Evolutionary conservation across 2,888 invertebrate genomes (phyloP).

Genomic region (Cremastobaeus sp.): DNA sequence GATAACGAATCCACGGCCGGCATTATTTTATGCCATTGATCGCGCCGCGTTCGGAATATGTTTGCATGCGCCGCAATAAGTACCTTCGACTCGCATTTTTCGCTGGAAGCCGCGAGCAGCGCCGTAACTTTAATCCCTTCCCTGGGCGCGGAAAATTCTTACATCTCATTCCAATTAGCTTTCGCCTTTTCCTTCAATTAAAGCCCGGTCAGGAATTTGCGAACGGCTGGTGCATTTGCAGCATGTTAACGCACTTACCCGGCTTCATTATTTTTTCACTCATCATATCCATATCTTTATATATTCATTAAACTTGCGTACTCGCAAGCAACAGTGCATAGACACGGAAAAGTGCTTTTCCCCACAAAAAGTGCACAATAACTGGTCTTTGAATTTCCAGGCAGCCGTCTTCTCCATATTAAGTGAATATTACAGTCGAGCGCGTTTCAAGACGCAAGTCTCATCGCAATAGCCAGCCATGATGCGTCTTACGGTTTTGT

Average conservation of each 20-base stretch:
- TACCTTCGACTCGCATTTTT: constrained; percentile 31
- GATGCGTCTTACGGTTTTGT: constrained; percentile 41
- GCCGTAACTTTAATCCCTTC: background rate
- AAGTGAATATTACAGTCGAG: constrained; percentile 19
- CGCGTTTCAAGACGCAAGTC: constrained; percentile 23
- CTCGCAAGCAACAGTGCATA: too few species aligned
- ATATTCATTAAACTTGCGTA: too few species aligned
- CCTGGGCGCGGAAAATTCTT: too few species aligned
- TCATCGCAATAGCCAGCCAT: constrained; percentile 27
- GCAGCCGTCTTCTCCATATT: constrained; percentile 17
- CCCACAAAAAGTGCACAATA: too few species aligned
- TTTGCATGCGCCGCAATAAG: constrained; percentile 33
- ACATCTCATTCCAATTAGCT: too few species aligned
- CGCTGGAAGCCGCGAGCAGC: constrained; percentile 15
- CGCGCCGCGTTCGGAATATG: constrained; percentile 35
- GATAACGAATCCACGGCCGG: constrained; percentile 43
- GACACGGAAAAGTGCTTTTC: too few species aligned
- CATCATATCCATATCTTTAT: too few species aligned
- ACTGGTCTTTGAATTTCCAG: background rate
- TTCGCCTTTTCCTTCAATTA: too few species aligned
- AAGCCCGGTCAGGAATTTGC: too few species aligned
- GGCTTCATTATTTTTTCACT: too few species aligned
- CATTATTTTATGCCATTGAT: constrained; percentile 54
- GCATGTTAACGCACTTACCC: too few species aligned
- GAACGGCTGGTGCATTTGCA: too few species aligned